Evolutionary conservation across 2,113 vertebrate genomes (phyloP), one percentile per base, ranked within the genome.

Genomic region (Corynorhinus townsendii): DNA sequence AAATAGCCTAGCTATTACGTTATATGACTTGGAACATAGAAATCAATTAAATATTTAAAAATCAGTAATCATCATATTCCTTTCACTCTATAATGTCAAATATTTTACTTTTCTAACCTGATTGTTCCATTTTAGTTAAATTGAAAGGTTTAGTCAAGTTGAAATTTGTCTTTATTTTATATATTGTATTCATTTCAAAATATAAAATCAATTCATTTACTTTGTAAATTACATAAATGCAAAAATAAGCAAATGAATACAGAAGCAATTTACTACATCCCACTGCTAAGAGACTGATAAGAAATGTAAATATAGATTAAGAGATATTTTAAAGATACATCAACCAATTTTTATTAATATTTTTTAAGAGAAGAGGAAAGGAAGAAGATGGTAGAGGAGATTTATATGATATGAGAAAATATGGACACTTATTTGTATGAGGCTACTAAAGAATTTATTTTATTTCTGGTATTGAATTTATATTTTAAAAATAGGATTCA

Each of bases 151-250:
- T 81, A 59, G 33, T 54, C n/a, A 66, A 75, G 45, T 43, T 86
- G 11, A 11, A 89, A 71, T 81, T 92, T 93, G 47, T 94, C 85
- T 84, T 75, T 64, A 33, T 66, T 75, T 56, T 64, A 49, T 66
- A 56, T 86, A 66, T 43, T 93, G 2, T 12, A 68, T 45, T 92
- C 24, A 62, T 75, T 82, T 90, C 85, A 73, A 88, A 93, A 86
- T 11, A 54, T 84, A 76, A 91, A 86, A 75, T 79, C 10, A 92
- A 82, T 79, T 45, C 26, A 68, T 56, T 91, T 91, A 69, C 52
- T 91, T 89, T 73, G n/a, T 77, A 80, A 5, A 80, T 79, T 89
- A 64, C 5, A 12, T 49, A 90, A 86, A 75, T 83, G 19, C 2
- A 80, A 93, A 75, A 79, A 33, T 30, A 56, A 92, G 8, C 45